Evolutionary conservation across 2,797 vertebrate species (phyloP), one percentile per base, ranked within the genome.

Genomic region (Crocidura indochinensis): DNA sequence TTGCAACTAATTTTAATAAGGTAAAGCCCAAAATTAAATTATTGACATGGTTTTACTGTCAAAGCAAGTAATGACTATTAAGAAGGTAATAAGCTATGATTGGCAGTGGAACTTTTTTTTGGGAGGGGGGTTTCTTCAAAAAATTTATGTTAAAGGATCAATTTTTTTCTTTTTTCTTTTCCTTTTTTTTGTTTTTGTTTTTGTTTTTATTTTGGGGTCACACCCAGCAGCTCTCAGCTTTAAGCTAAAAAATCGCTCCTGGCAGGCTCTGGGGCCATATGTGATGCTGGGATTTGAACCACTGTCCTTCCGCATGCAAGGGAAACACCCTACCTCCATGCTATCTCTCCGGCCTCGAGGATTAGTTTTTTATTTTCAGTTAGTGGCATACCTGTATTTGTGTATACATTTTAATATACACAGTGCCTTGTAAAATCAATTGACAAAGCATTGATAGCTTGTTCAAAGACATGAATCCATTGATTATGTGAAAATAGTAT

Each of bases 1-100:
- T 38, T 38, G 38, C 38, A 38, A 38, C 38, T 38, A 27, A 84
- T 68, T 94, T 95, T 91, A 90, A 60, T 92, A 80, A 81, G 19
- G 1, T 89, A 82, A 95, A 90, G 68, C 26, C 56, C 68, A 14
- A 38, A 78, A 49, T 78, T 91, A 22, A 60, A 22, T 90, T 86
- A 82, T 65, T 12, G n/a, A 10, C 2, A 74, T 83, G 27, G 77
- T 87, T 77, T 83, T 77, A 87, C 65, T 67, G 65, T 87, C 22
- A 64, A 75, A 89, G 19, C 51, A 19, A 29, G 20, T 87, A 53
- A 67, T 80, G 46, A 91, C 56, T 93, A 81, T 68, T 74, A 88
- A 90, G 56, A 85, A 69, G 46, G 51, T 85, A 88, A 31, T 95
- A 47, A 88, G 8, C 68, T 60, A 31, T 74, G 4, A 19, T 88